Evolutionary conservation across 1,140 invertebrate genomes (phyloP).

Genomic region (Hestina assimilis): DNA sequence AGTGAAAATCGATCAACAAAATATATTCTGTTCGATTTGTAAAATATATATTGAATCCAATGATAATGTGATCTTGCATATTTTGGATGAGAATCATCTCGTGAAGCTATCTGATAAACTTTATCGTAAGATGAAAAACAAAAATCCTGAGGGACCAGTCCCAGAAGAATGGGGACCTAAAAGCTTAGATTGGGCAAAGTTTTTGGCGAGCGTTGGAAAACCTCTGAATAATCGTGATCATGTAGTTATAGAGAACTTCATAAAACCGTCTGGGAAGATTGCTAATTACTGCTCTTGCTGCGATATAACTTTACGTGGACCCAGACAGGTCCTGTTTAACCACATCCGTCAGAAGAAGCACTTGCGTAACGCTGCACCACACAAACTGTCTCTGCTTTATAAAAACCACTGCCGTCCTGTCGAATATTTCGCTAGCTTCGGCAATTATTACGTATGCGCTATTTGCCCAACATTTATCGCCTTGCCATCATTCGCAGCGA

Average conservation of each 20-base stretch:
- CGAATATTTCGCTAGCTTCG: constrained; percentile 68
- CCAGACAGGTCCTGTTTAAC: constrained; percentile 67
- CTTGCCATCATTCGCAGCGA: constrained; percentile 60
- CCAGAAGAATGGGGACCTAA: constrained; percentile 71
- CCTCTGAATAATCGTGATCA: constrained; percentile 57
- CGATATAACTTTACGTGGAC: constrained; percentile 67
- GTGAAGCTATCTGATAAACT: constrained; percentile 59
- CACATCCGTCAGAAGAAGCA: constrained; percentile 74
- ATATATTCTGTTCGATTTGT: constrained; percentile 50
- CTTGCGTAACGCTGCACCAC: constrained; percentile 61
- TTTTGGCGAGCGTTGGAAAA: constrained; percentile 60
- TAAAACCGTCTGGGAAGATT: constrained; percentile 63
- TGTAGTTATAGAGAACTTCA: constrained; percentile 69
- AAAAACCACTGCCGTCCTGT: constrained; percentile 62
- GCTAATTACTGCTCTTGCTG: constrained; percentile 66
- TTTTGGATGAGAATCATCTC: constrained; percentile 67
- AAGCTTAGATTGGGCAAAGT: constrained; percentile 65
- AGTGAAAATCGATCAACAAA: constrained; percentile 35
- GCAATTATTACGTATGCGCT: constrained; percentile 63
- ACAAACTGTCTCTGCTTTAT: constrained; percentile 55
- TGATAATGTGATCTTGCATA: constrained; percentile 53
- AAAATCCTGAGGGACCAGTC: constrained; percentile 44
- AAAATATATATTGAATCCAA: constrained; percentile 45
- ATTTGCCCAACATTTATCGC: constrained; percentile 57
- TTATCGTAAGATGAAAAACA: constrained; percentile 52